Evolutionary conservation across 2,888 invertebrate species (phyloP), one percentile per base, ranked within the genome.

Genomic region (Gibbula magus): DNA sequence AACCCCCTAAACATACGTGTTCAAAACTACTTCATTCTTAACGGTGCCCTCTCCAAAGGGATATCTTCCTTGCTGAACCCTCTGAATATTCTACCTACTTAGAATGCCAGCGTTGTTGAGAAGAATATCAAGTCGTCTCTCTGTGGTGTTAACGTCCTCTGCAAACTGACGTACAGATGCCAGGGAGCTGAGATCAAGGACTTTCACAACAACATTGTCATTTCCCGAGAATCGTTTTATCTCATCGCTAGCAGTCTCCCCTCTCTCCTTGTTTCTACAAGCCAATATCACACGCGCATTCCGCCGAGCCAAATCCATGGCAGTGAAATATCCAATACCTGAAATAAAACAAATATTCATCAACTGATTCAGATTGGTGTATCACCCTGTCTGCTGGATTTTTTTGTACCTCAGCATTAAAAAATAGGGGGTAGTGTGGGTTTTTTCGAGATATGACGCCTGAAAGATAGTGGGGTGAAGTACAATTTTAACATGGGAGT

Each of bases 171-270:
- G 79, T 20, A 91, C 88, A 39, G 89, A 90, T 20, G 78, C 80
- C 87, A 90, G 81, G 7, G 75, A 76, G 79, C 88, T 86, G 0
- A 90, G 76, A 75, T 91, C 89, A 10, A 89, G 61, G 4, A 86
- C 29, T 75, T 83, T 83, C 2, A 86, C 83, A 32, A 85, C 61
- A 7, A 91, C 86, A 78, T 89, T 85, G 16, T 75, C 61, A 73
- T 90, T 91, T 29, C 88, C 88, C 8, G 90, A 87, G 0, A 94
- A 94, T 45, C 78, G 73, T n/a, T 83, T 84, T 7, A 91, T 89
- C 22, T 82, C 85, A 0, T 84, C 77, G 29, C 79, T 80, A 7
- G 89, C 89, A 13, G 54, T 70, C 56, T 86, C 79, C 8, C 84
- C 89, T 74, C 85, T 86, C 29, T 85, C 73, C 66, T 76, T 32